A percentile compares a stretch with the other conserved stretches of the same genome.
These are phyloP conservation scores for Bombus huntii DNA, from an alignment of 1,140 invertebrate genomes.

Conservation along the genomic window DNA sequence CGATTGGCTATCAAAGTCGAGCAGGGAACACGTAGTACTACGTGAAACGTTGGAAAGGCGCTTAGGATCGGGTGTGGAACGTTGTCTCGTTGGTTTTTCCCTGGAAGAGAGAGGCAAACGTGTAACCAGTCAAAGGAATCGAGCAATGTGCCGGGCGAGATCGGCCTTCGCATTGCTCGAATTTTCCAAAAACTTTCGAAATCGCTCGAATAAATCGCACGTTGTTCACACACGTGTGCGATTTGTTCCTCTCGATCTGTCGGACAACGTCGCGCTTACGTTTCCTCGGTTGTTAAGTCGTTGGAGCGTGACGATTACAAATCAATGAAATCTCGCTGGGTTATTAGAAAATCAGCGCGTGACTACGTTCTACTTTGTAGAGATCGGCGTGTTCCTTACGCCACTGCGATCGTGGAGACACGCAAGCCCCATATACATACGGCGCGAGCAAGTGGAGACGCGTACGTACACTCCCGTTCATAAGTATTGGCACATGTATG, in stretches of 20 bases:
- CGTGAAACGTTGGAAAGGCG: conserved; percentile 8
- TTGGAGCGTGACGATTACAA: conserved; percentile 38
- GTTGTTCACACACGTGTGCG: conserved; percentile 14
- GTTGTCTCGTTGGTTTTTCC: conserved; percentile 7
- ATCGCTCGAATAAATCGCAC: neutral
- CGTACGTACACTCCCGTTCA: neutral
- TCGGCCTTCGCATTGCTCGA: conserved; percentile 33
- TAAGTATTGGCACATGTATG: neutral
- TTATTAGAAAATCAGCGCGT: conserved; percentile 52
- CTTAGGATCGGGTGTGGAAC: neutral
- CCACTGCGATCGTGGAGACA: conserved; percentile 31
- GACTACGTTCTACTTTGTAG: conserved; percentile 30
- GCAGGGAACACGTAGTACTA: neutral
- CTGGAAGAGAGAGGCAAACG: neutral
- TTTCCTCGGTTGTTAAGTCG: conserved; percentile 6
- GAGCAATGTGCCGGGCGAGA: neutral
- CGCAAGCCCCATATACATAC: conserved; percentile 1
- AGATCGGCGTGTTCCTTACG: conserved; percentile 19
- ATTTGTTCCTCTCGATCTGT: neutral
- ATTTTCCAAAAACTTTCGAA: conserved; percentile 37
- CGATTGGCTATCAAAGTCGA: neutral
- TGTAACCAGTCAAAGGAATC: neutral
- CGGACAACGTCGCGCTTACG: neutral
- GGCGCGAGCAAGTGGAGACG: neutral
- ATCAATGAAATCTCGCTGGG: conserved; percentile 35